Base-by-base conservation (phyloP, 2,888 invertebrate genomes). In the Scotopteryx bipunctaria region DNA sequence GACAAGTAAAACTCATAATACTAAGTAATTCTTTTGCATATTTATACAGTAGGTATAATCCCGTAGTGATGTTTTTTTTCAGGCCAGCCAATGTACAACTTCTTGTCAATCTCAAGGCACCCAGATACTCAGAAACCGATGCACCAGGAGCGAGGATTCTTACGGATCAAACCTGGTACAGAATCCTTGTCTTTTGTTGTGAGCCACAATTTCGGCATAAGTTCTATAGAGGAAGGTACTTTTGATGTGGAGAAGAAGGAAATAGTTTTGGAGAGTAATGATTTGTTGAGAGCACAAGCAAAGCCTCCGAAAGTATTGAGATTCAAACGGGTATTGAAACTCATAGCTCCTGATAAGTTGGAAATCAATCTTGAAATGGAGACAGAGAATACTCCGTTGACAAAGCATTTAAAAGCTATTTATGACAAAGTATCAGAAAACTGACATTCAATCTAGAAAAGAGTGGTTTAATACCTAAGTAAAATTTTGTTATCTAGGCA, bases 81-180 rank as follows among this genome's bases (percentile, higher is more conserved):
- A 73, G 93, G 93, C 5, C 93, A 93, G 61, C 93, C 94, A 0
- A 86, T 93, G 82, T 83, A 93, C 16, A 92, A 92, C 67, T 94
- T 88, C 62, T 64, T 71, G 1, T 91, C 92, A 0, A 77, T 75
- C 46, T 92, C 92, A 0, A 89, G 81, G 67, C 84, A 93, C 61
- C 89, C 92, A 0, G 85, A 86, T 17, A 91, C 83, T 21, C 83
- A 87, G 17, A 85, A 74, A 1, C 92, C 92, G 0, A 92, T 93
- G 92, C 93, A 94, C 66, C 84, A 92, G 42, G 94, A 94, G 69
- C 73, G 90, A 27, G 94, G 94, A 0, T 93, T 92, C 66, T 68
- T 94, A 3, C 87, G 92, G 40, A 86, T 93, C 35, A 90, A 92
- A 32, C 92, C 92, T 0, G 91, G 86, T 5, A 91, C 91, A 0